phyloP scores from a whole-genome alignment of 2,888 invertebrate genomes.

The Miltochrista miniata region DNA sequence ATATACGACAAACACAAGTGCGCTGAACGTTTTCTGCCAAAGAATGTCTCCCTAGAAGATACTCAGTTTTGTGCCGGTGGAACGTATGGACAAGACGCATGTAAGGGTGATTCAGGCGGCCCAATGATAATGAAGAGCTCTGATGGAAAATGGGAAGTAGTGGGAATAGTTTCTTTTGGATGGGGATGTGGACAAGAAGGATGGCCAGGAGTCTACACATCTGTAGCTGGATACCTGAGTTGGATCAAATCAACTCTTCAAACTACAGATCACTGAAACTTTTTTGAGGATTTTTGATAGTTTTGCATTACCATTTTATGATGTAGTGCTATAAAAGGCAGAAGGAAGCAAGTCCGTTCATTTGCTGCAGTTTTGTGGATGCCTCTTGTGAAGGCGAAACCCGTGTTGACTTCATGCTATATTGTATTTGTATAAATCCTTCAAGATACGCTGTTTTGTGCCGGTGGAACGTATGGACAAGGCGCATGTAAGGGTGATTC shows the following conservation, averaged over 20 bases:
- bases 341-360: too few relatives aligned
- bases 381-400: too few relatives aligned
- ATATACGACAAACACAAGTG: background rate
- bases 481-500: background rate
- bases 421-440: too few relatives aligned
- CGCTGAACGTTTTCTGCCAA: background rate
- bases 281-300: background rate
- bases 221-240: background rate
- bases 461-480: background rate
- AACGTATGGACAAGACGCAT: background rate
- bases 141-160: background rate
- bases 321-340: too few relatives aligned
- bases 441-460: background rate
- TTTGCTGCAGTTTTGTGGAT: too few relatives aligned
- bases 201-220: constrained; percentile 17
- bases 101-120: background rate
- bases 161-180: background rate
- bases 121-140: background rate
- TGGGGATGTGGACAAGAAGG: background rate
- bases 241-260: background rate
- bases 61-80: constrained; percentile 1
- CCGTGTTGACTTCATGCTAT: too few relatives aligned
- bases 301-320: too few relatives aligned
- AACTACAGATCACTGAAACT: background rate
- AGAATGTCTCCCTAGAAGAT: background rate